These are phyloP conservation scores for Prionailurus bengalensis DNA, from an alignment of 2,113 vertebrate species.

Conservation along the genomic window DNA sequence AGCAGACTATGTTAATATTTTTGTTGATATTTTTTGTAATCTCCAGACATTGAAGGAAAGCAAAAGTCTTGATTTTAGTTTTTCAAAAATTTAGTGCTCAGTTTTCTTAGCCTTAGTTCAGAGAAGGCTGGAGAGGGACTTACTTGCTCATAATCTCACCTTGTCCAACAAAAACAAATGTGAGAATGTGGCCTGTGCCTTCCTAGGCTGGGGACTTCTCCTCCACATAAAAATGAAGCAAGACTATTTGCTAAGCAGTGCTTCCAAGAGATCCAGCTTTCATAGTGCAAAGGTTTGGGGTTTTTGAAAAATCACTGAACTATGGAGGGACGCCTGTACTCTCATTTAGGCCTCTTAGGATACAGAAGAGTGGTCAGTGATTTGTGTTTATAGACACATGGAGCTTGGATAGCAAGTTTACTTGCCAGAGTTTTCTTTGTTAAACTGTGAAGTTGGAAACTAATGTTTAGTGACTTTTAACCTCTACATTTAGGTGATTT, in stretches of 20 bases:
- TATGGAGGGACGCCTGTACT: not conserved
- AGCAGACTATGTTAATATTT: not conserved
- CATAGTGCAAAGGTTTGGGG: not conserved
- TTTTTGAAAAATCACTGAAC: slow-evolving; percentile 25
- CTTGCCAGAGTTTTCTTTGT: not conserved
- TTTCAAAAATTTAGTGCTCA: not conserved
- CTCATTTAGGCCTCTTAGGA: not conserved
- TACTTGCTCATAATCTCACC: not conserved
- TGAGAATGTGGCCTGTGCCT: not conserved
- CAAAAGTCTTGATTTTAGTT: slow-evolving; percentile 43
- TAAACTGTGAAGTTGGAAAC: slow-evolving; percentile 25
- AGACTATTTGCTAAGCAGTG: not conserved
- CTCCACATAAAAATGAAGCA: not conserved
- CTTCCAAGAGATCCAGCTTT: not conserved
- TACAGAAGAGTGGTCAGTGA: not conserved
- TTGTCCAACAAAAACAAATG: not conserved
- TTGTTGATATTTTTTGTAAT: not conserved
- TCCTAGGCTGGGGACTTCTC: not conserved
- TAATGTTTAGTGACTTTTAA: not conserved
- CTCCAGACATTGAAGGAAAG: not conserved
- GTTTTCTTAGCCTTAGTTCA: not conserved
- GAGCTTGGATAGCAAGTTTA: not conserved
- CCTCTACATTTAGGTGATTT: not conserved
- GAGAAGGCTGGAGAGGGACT: not conserved
- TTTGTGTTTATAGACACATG: not conserved